phyloP scores from a whole-genome alignment of 2,888 invertebrate species.

The Euclidia mi region DNA sequence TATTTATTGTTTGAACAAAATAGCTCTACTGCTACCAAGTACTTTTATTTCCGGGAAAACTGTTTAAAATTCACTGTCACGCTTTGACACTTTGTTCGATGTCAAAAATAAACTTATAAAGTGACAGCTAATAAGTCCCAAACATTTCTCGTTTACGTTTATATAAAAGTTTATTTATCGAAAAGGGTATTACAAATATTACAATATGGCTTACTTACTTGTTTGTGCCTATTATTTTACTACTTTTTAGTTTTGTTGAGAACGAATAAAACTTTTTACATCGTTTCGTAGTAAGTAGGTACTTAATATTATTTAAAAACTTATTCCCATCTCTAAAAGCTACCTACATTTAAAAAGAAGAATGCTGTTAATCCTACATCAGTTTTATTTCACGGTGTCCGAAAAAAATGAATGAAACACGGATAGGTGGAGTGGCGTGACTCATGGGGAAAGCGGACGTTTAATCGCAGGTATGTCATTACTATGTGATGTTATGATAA shows the following conservation, averaged over 20 bases:
- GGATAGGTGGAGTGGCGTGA: conserved; percentile 20
- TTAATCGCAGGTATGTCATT: conserved; percentile 7
- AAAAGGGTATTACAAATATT: not conserved
- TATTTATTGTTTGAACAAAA: too few relatives aligned
- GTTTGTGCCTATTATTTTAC: too few relatives aligned
- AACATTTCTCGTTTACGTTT: conserved; percentile 18
- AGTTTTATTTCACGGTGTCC: not conserved
- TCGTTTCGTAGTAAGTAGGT: too few relatives aligned
- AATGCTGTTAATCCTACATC: too few relatives aligned
- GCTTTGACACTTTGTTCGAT: conserved; percentile 16
- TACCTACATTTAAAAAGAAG: too few relatives aligned
- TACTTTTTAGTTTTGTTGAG: too few relatives aligned
- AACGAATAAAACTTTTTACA: too few relatives aligned
- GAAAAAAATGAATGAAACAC: too few relatives aligned
- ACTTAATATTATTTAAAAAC: too few relatives aligned
- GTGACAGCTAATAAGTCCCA: conserved; percentile 14
- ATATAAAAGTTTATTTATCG: conserved; percentile 7
- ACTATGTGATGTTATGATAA: conserved; percentile 38
- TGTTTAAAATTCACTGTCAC: conserved; percentile 11
- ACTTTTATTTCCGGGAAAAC: conserved; percentile 4
- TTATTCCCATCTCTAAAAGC: too few relatives aligned
- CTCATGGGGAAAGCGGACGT: conserved; percentile 26
- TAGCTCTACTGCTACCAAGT: not conserved
- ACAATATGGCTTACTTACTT: too few relatives aligned
- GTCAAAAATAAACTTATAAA: conserved; percentile 15